Percentiles rank a stretch among this genome's conserved stretches.
Evolutionary conservation across 2,113 vertebrate species (phyloP).

Genomic region (Notiomystis cincta): DNA sequence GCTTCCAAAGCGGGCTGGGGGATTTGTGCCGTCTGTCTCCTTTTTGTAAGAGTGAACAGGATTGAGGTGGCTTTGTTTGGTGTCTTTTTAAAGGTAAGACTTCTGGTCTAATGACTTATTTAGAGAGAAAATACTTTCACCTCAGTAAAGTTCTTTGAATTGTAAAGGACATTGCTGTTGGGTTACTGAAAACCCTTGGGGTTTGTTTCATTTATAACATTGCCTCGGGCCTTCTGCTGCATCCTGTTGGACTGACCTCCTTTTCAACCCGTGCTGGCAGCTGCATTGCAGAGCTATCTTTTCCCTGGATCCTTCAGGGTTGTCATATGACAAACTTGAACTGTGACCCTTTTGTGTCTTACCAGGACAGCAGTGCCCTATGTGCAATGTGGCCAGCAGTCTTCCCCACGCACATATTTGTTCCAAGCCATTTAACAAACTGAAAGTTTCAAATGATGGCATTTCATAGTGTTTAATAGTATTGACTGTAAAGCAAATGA

Average conservation of each 20-base stretch:
- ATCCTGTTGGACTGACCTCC: conserved; percentile 93
- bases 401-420: conserved; percentile 14
- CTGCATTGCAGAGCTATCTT: conserved; percentile 76
- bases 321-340: conserved; percentile 81
- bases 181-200: conserved; percentile 76
- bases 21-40: background rate
- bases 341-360: conserved; percentile 78
- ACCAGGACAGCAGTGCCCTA: conserved; percentile 61
- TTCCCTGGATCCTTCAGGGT: conserved; percentile 69
- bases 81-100: conserved; percentile 36
- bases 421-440: conserved; percentile 59
- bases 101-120: conserved; percentile 50
- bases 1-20: background rate
- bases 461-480: conserved; percentile 37
- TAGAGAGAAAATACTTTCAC: conserved; percentile 65
- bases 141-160: conserved; percentile 73
- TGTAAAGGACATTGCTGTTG: conserved; percentile 77
- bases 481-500: conserved; percentile 50
- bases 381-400: conserved; percentile 57
- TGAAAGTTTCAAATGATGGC: conserved; percentile 47
- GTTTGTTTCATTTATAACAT: conserved; percentile 88
- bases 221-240: conserved; percentile 76
- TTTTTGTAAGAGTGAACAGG: background rate
- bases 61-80: background rate
- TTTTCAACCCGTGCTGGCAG: conserved; percentile 83